Evolutionary conservation across 92 coral and sea anemone species (phyloP).

Genomic region (Epizoanthus rinbou): DNA sequence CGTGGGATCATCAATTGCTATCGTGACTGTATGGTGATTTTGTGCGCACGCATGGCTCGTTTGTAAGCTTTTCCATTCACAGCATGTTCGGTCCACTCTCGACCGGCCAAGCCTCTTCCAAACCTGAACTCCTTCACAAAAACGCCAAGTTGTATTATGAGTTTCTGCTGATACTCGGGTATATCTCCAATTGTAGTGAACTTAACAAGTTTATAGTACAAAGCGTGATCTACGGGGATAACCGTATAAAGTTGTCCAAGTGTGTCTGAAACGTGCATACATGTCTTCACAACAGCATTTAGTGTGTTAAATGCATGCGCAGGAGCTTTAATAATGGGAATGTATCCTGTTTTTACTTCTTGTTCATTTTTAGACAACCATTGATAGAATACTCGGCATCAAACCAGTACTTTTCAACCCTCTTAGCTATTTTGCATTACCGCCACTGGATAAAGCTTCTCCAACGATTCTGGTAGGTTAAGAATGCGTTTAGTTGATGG

Average conservation of each 20-base stretch:
- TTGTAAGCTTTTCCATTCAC: conserved; percentile 63
- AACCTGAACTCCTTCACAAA: conserved; percentile 52
- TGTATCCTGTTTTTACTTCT: no score
- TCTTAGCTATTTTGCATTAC: conserved; percentile 29
- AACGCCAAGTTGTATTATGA: conserved; percentile 58
- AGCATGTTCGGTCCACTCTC: conserved; percentile 55
- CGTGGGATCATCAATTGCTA: conserved; percentile 55
- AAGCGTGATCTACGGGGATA: conserved; percentile 62
- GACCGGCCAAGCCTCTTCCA: background rate
- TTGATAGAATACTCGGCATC: conserved; percentile 56
- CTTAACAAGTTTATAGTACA: conserved; percentile 63
- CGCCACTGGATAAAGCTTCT: conserved; percentile 37
- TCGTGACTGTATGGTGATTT: conserved; percentile 59
- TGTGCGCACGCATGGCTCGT: conserved; percentile 58
- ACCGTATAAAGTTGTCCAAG: conserved; percentile 60
- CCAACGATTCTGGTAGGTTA: conserved; percentile 53
- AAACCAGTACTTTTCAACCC: conserved; percentile 53
- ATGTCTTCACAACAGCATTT: conserved; percentile 61
- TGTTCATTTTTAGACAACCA: conserved; percentile 31
- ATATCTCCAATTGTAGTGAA: conserved; percentile 58
- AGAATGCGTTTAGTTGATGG: conserved; percentile 47
- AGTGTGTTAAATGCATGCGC: conserved; percentile 66
- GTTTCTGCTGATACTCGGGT: conserved; percentile 57
- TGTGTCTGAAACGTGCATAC: conserved; percentile 59
- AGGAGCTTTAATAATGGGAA: conserved; percentile 47